Evolutionary conservation across 2,888 invertebrate species (phyloP).

Genomic region (Perdita meconis): DNA sequence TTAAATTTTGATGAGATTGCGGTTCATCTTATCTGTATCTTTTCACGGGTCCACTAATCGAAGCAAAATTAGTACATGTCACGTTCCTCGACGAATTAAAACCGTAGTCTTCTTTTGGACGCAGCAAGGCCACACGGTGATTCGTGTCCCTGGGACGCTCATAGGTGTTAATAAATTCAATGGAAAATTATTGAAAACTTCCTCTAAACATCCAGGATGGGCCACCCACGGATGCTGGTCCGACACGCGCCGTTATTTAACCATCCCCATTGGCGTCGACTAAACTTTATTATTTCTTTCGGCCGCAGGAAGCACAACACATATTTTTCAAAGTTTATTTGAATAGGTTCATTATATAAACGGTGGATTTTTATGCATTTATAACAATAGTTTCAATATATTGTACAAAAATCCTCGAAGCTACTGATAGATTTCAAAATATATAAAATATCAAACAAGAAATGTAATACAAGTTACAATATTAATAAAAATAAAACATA

Average conservation of each 20-base stretch:
- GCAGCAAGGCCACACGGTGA: background rate
- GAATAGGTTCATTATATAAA: too few relatives aligned
- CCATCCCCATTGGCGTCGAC: conserved; percentile 44
- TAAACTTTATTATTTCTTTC: conserved; percentile 10
- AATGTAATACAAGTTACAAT: too few relatives aligned
- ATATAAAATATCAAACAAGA: too few relatives aligned
- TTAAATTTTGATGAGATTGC: too few relatives aligned
- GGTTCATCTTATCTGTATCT: too few relatives aligned
- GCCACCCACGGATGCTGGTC: conserved; percentile 52
- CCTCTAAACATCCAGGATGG: conserved; percentile 48
- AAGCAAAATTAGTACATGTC: background rate
- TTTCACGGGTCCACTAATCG: too few relatives aligned
- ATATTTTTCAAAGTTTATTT: too few relatives aligned
- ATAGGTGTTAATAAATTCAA: conserved; percentile 61
- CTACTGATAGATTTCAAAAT: too few relatives aligned
- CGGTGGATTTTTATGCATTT: too few relatives aligned
- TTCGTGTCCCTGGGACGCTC: conserved; percentile 5
- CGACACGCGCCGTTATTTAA: conserved; percentile 59
- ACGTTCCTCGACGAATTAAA: background rate
- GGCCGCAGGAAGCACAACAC: background rate
- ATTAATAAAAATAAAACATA: too few relatives aligned
- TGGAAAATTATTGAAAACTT: conserved; percentile 64
- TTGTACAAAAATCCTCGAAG: too few relatives aligned
- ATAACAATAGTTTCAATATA: too few relatives aligned
- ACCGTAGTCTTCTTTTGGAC: conserved; percentile 30